These are phyloP conservation scores for Ectemnius lituratus DNA, from an alignment of 2,888 invertebrate species.

Conservation along the genomic window DNA sequence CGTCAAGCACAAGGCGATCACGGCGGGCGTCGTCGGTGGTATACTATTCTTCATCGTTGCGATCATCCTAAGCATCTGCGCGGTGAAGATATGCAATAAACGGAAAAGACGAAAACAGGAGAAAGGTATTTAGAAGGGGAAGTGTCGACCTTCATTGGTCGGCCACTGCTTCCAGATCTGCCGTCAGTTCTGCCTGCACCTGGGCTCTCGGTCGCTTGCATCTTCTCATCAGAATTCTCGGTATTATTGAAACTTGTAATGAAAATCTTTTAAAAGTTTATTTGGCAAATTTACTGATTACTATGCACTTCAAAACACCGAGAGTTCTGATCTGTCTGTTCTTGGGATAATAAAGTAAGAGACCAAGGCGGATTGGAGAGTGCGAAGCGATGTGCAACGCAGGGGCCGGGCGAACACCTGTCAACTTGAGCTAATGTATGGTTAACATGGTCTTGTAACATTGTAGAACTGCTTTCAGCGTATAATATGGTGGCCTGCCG, in stretches of 20 bases:
- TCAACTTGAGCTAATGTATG: conserved; percentile 50
- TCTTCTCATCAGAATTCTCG: not conserved
- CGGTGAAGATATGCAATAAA: conserved; percentile 98
- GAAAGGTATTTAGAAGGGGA: conserved; percentile 85
- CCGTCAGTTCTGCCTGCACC: conserved; percentile 54
- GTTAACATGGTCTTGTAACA: conserved; percentile 74
- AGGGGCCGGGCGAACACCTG: conserved; percentile 64
- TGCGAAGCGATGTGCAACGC: conserved; percentile 58
- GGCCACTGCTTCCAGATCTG: conserved; percentile 6
- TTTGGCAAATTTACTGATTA: not conserved
- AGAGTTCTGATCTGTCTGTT: too few species aligned
- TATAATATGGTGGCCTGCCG: conserved; percentile 99
- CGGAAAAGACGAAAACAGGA: conserved; percentile 97
- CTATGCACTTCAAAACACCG: too few species aligned
- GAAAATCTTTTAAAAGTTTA: not conserved
- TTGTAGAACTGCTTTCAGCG: conserved; percentile 87
- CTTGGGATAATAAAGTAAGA: not conserved
- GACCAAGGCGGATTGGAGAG: conserved; percentile 2
- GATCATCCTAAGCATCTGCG: conserved; percentile 97
- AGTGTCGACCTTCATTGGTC: conserved; percentile 16
- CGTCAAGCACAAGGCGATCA: conserved; percentile 96
- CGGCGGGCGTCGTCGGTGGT: conserved; percentile 97
- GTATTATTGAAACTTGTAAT: not conserved
- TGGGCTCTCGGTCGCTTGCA: conserved; percentile 59
- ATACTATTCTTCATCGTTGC: conserved; percentile 98